Evolutionary conservation across 1,140 invertebrate species (phyloP), one percentile per base, ranked within the genome.

Genomic region (Sitodiplosis mosellana): DNA sequence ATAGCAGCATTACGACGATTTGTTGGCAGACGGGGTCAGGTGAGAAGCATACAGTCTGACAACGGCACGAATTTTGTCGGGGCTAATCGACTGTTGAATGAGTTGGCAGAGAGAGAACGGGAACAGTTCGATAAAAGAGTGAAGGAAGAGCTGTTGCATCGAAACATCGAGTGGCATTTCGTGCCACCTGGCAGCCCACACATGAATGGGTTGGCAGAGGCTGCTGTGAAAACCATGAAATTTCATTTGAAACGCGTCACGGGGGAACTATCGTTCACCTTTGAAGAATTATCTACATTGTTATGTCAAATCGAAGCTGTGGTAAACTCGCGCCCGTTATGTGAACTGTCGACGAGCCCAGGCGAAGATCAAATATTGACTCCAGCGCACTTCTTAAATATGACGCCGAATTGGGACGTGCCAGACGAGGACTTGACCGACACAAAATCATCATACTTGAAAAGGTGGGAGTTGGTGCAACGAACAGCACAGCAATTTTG

Each of bases 381-480:
- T 12, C 61, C 64, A 8, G 53, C 53, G 12, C 64, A 68, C 54
- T 67, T 67, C 48, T 45, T 66, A 17, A 59, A 55, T 46, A 58
- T 59, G 14, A 41, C 51, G 19, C 53, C 59, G 12, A 22, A 59
- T n/a, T n/a, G n/a, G n/a, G n/a, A n/a, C n/a, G n/a, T n/a, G n/a
- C n/a, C n/a, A n/a, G n/a, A n/a, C n/a, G n/a, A n/a, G n/a, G n/a
- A n/a, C n/a, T n/a, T n/a, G n/a, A n/a, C n/a, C n/a, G n/a, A n/a
- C n/a, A n/a, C n/a, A n/a, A n/a, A n/a, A n/a, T n/a, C n/a, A n/a
- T n/a, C n/a, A n/a, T n/a, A n/a, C n/a, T n/a, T n/a, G n/a, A n/a
- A n/a, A n/a, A n/a, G n/a, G n/a, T n/a, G n/a, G n/a, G n/a, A n/a
- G n/a, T n/a, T n/a, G n/a, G n/a, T n/a, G n/a, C n/a, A n/a, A n/a